Base-by-base conservation (phyloP, 1,140 invertebrate species). In the Sycobia sp. region DNA sequence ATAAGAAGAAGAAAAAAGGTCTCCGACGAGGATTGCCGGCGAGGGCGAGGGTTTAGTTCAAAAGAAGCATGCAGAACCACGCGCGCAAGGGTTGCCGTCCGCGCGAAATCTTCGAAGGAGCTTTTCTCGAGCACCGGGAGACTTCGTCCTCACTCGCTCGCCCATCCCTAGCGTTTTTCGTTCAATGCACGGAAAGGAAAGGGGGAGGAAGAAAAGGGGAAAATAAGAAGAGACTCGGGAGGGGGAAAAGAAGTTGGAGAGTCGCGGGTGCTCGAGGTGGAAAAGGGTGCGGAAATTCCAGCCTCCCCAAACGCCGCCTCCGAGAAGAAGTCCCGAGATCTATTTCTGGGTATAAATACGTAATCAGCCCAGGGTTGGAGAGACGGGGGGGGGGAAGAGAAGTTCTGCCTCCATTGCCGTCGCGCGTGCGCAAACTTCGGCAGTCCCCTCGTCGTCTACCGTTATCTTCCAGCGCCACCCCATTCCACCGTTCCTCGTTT, bases 331-430 rank as follows among this genome's bases (percentile, higher is more conserved):
- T 65, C 62, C 44, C 55, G 44, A 66, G 69, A 76, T 72, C 68
- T 71, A 68, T 73, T 72, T 74, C 69, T 72, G n/a, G 5, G 68
- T 70, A 72, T 73, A 71, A 75, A 74, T 70, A 69, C 62, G 58
- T 73, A 73, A 72, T 72, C 63, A 75, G 61, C 51, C n/a, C n/a
- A n/a, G n/a, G n/a, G n/a, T n/a, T n/a, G n/a, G n/a, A n/a, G n/a
- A 47, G 66, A 61, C 29, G n/a, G 16, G 10, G 41, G 54, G n/a
- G n/a, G n/a, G n/a, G 56, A 49, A 44, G 44, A 56, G 51, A 47
- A 13, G n/a, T 4, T 47, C 46, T 47, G 13, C 25, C 29, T 25
- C 46, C 16, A 8, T 25, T 47, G 46, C 23, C 18, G 27, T 16
- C 14, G 14, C 18, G 20, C 47, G 47, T 22, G 54, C 16, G 34